Percentiles rank a stretch among this genome's conserved stretches.
These are phyloP conservation scores for Drosophila lacicola DNA, from an alignment of 2,888 invertebrate genomes.

Conservation along the genomic window DNA sequence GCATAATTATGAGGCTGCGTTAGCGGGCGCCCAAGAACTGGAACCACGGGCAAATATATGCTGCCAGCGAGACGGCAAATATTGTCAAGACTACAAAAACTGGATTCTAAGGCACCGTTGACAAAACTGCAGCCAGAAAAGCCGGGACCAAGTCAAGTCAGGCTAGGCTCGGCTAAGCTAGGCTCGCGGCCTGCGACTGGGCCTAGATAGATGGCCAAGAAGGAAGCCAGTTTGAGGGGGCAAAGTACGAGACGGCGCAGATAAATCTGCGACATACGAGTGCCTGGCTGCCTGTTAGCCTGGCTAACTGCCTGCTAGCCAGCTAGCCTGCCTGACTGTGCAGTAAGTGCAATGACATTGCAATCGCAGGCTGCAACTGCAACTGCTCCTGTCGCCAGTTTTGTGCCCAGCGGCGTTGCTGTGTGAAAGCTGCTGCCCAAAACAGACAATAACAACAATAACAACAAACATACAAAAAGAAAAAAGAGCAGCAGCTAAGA, in stretches of 20 bases:
- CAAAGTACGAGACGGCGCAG: slow-evolving; percentile 66
- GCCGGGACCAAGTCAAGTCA: slow-evolving; percentile 11
- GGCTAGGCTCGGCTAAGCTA: slow-evolving; percentile 8
- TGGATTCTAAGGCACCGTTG: slow-evolving; percentile 66
- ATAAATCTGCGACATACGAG: slow-evolving; percentile 63
- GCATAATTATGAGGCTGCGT: slow-evolving; percentile 66
- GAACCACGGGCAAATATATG: slow-evolving; percentile 9
- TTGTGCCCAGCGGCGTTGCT: slow-evolving; percentile 24
- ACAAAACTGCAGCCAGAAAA: slow-evolving; percentile 54
- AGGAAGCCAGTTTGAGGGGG: slow-evolving; percentile 63
- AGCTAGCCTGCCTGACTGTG: slow-evolving; percentile 7
- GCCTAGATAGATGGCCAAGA: slow-evolving; percentile 35
- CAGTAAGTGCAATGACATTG: slow-evolving; percentile 68
- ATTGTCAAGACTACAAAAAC: slow-evolving; percentile 52
- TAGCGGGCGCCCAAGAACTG: slow-evolving; percentile 20
- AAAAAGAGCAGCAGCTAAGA: slow-evolving; percentile 2
- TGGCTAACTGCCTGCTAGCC: slow-evolving; percentile 13
- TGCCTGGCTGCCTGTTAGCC: slow-evolving; percentile 23
- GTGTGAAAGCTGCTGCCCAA: slow-evolving; percentile 49
- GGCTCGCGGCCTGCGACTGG: not conserved
- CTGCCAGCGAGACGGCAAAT: slow-evolving; percentile 34
- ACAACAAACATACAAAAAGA: not conserved
- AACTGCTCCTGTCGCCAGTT: slow-evolving; percentile 44
- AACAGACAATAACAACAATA: slow-evolving; percentile 23
- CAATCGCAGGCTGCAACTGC: slow-evolving; percentile 23